phyloP scores from a whole-genome alignment of 1,140 invertebrate genomes.

The Eumeta japonica region DNA sequence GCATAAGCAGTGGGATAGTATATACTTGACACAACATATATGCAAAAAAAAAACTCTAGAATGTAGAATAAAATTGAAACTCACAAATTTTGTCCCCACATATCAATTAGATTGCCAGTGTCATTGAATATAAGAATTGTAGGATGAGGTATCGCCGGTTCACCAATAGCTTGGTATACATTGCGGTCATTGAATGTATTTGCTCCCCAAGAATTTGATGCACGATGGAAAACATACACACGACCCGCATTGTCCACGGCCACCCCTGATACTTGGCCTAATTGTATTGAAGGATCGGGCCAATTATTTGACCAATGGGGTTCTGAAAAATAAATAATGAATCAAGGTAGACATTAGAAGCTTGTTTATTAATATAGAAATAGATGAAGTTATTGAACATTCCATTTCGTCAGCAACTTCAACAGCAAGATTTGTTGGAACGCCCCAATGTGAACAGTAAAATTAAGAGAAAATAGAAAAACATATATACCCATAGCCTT shows the following conservation, averaged over 20 bases:
- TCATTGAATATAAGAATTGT: slow-evolving; percentile 76
- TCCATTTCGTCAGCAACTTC: too few relatives aligned
- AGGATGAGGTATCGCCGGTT: slow-evolving; percentile 69
- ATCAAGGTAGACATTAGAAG: too few relatives aligned
- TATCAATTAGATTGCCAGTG: slow-evolving; percentile 68
- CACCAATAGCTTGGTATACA: slow-evolving; percentile 59
- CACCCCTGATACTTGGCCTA: slow-evolving; percentile 81
- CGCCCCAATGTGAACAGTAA: too few relatives aligned
- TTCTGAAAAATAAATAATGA: slow-evolving; percentile 21
- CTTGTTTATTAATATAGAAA: too few relatives aligned
- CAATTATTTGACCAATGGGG: slow-evolving; percentile 53
- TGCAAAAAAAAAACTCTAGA: too few relatives aligned
- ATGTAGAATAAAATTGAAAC: slow-evolving; percentile 24
- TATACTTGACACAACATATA: too few relatives aligned
- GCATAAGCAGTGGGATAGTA: too few relatives aligned
- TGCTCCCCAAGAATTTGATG: slow-evolving; percentile 68
- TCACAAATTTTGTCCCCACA: slow-evolving; percentile 81
- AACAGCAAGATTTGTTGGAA: too few relatives aligned
- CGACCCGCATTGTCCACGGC: slow-evolving; percentile 72
- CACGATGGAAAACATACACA: slow-evolving; percentile 84
- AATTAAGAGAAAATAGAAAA: too few relatives aligned
- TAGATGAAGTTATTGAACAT: too few relatives aligned
- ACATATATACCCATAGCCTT: too few relatives aligned
- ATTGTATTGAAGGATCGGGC: slow-evolving; percentile 52
- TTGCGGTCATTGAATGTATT: slow-evolving; percentile 66